Percentiles rank a stretch among this genome's conserved stretches.
These are phyloP conservation scores for Heliothis subflexa DNA, from an alignment of 1,140 invertebrate genomes.

Conservation along the genomic window DNA sequence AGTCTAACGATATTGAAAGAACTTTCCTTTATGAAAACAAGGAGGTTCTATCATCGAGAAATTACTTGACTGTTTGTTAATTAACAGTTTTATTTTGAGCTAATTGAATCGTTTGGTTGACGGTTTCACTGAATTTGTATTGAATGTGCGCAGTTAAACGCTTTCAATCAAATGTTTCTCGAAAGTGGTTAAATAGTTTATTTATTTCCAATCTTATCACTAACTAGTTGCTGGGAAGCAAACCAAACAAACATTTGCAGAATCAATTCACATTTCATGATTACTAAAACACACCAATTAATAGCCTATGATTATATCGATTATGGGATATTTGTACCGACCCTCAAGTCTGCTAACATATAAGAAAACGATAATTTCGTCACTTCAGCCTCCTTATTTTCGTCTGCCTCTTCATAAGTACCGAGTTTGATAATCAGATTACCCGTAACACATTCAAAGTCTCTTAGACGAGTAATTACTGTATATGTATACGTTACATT, in stretches of 20 bases:
- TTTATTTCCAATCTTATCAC: too few relatives aligned
- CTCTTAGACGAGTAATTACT: background rate
- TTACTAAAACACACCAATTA: too few relatives aligned
- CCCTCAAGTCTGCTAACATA: too few relatives aligned
- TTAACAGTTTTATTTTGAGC: slow-evolving; percentile 7
- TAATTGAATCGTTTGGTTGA: slow-evolving; percentile 19
- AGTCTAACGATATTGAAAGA: slow-evolving; percentile 51
- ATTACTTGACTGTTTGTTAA: slow-evolving; percentile 11
- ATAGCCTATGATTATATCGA: too few relatives aligned
- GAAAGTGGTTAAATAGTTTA: too few relatives aligned
- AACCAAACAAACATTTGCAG: background rate
- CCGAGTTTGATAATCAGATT: background rate
- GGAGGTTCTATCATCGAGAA: slow-evolving; percentile 37
- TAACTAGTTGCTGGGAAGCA: background rate
- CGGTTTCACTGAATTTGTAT: background rate
- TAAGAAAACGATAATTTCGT: too few relatives aligned
- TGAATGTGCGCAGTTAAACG: background rate
- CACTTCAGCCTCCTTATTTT: too few relatives aligned
- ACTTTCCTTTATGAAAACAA: slow-evolving; percentile 49
- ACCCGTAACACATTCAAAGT: background rate
- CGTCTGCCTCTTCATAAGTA: background rate
- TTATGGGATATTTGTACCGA: too few relatives aligned
- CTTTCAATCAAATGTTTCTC: too few relatives aligned
- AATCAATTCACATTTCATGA: background rate
- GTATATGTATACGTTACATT: background rate